Base-by-base conservation (phyloP, 2,113 vertebrate species). In the Psephotus haematonotus region DNA sequence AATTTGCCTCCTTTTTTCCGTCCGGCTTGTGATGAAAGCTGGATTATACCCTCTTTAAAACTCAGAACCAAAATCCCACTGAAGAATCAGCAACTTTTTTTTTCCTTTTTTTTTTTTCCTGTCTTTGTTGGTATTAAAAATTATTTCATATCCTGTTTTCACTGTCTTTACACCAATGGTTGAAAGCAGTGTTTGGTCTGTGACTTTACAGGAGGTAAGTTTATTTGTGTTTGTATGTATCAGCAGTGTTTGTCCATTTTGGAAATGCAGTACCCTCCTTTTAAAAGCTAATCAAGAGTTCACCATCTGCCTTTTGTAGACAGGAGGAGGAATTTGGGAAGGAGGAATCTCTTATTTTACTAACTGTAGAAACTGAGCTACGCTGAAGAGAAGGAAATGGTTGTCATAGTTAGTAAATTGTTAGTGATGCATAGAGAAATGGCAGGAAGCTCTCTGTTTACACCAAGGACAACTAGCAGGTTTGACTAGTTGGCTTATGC, bases 181-280 rank as follows among this genome's bases (percentile, higher is more conserved):
- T 98, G 98, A 98, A 97, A 98, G 95, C 97, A 86, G 96, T 98
- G 94, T 96, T 98, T 97, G 97, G 95, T 97, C 96, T 98, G 78
- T 98, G 98, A 96, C 97, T 96, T 97, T 97, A 65, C 94, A 97
- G 95, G 98, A 98, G 98, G 98, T 98, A 98, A 98, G 98, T 98
- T 97, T 37, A 95, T 98, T 94, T 97, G 17, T 97, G 85, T 97
- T 35, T 98, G 83, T 97, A 46, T 95, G 96, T 98, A 84, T 67
- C 69, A 90, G 92, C 44, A 0, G 82, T 89, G 95, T 98, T 93
- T 97, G 96, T 97, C 91, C 90, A 52, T 88, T 89, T 89, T 83
- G 96, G 97, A 98, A 98, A 98, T 98, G 97, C 97, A 97, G 92
- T 97, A 97, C 98, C 97, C 95, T 98, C 98, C 97, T 98, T 97